A percentile compares a stretch with the other conserved stretches of the same genome.
Conservation (phyloP, 2,888 invertebrate genomes). For the Cephus pulcher region DNA sequence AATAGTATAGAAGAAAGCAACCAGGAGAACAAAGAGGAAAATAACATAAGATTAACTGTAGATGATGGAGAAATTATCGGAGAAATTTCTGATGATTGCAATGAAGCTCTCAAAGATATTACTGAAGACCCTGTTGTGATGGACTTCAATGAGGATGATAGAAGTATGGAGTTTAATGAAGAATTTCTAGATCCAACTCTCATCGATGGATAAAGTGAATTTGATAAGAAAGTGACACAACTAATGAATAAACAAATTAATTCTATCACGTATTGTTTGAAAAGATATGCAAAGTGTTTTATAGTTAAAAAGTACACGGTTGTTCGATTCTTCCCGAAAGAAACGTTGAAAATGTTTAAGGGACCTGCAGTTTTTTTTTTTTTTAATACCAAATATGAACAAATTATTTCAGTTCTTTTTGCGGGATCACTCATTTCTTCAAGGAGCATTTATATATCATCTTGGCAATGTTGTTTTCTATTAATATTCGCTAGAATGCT, state of each 20-base stretch:
- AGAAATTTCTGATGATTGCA: conserved; percentile 12
- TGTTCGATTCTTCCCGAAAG: background rate
- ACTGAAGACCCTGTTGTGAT: conserved; percentile 13
- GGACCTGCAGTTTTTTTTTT: background rate
- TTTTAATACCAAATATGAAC: background rate
- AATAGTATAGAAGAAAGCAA: background rate
- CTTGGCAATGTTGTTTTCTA: background rate
- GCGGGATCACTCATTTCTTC: background rate
- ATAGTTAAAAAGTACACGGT: background rate
- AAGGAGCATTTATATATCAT: background rate
- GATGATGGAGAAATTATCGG: conserved; percentile 12
- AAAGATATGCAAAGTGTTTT: background rate
- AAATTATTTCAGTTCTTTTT: background rate
- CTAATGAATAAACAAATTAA: background rate
- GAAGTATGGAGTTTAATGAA: conserved; percentile 9
- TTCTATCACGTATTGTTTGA: background rate
- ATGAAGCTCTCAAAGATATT: conserved; percentile 10
- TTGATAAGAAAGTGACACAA: background rate
- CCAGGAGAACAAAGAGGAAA: conserved; percentile 3
- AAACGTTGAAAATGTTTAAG: background rate
- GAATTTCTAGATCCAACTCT: conserved; percentile 17
- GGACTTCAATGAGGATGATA: conserved; percentile 2
- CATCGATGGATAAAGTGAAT: conserved; percentile 8
- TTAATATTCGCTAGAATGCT: background rate
- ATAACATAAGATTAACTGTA: background rate